A percentile compares a stretch with the other conserved stretches of the same genome.
These are phyloP conservation scores for Cerastoderma edule DNA, from an alignment of 2,888 invertebrate species.

Conservation along the genomic window DNA sequence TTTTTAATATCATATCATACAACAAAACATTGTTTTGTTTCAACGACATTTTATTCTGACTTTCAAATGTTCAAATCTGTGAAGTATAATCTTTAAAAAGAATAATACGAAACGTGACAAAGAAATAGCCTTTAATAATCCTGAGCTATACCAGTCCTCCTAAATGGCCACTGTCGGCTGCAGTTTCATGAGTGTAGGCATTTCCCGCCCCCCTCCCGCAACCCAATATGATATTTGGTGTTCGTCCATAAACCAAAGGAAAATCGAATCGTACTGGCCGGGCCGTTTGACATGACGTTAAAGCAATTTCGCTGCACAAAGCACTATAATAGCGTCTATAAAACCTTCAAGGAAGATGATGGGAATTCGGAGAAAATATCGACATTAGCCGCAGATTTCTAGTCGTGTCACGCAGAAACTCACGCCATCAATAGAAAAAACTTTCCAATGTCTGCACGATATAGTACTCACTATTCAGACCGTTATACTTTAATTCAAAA, in stretches of 20 bases:
- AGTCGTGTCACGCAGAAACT: not conserved
- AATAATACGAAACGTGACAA: too few species aligned
- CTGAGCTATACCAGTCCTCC: too few species aligned
- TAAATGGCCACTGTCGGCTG: too few species aligned
- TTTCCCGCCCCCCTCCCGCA: not conserved
- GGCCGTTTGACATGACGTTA: not conserved
- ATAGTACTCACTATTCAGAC: not conserved
- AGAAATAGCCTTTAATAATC: too few species aligned
- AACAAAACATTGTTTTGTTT: too few species aligned
- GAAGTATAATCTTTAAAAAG: too few species aligned
- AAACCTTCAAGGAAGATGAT: not conserved
- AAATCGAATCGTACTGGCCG: not conserved
- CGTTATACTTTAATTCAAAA: not conserved
- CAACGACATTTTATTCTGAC: too few species aligned
- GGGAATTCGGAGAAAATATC: not conserved
- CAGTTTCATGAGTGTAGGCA: too few species aligned
- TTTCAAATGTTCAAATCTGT: too few species aligned
- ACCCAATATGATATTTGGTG: constrained; percentile 7
- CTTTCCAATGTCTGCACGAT: not conserved
- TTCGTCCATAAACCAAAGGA: constrained; percentile 5
- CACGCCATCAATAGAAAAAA: not conserved
- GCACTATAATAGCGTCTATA: not conserved
- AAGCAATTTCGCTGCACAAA: constrained; percentile 9
- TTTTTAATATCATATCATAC: too few species aligned
- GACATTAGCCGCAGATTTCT: not conserved